Evolutionary conservation across 1,140 invertebrate genomes (phyloP), one percentile per base, ranked within the genome.

Genomic region (Thalassaphorura encarpata): DNA sequence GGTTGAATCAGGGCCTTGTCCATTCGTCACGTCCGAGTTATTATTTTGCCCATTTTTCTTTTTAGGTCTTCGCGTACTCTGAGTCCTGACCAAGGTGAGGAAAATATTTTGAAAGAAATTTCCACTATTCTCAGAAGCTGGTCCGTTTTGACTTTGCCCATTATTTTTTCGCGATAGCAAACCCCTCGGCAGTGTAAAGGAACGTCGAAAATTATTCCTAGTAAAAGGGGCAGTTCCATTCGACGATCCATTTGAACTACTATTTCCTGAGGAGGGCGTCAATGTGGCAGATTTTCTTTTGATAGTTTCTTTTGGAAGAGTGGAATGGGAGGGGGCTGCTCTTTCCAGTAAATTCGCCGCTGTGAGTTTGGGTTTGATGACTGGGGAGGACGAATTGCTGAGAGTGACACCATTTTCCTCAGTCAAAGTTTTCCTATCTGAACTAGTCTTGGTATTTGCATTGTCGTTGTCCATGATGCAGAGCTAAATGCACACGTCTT

Each of bases 141-240:
- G 58, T n/a, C 57, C 62, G 33, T 36, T 36, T 11, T 36, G 33
- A 36, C 33, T n/a, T 3, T 55, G 58, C 43, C 58, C 56, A n/a
- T 59, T 54, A 45, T 55, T 57, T 52, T 55, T 61, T 39, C 45
- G 23, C 5, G 42, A 42, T 36, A 65, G 46, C 43, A 64, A 45
- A 56, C 54, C 46, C 48, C 63, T 56, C 41, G 63, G 63, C 24
- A 65, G 53, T 40, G 63, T 65, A 41, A 65, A 65, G 28, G 63
- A 65, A 18, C 60, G 63, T 23, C 63, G 63, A 16, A 65, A 42
- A 43, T 58, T 58, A 42, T 58, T 60, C 43, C 60, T 65, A 36
- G 33, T 11, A n/a, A 36, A 36, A n/a, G 11, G 11, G 33, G 33
- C n/a, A 11, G 33, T 36, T 11, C 33, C n/a, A 11, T 11, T 11